Conservation (phyloP, 2,888 invertebrate species). For the Zeuzera pyrina region DNA sequence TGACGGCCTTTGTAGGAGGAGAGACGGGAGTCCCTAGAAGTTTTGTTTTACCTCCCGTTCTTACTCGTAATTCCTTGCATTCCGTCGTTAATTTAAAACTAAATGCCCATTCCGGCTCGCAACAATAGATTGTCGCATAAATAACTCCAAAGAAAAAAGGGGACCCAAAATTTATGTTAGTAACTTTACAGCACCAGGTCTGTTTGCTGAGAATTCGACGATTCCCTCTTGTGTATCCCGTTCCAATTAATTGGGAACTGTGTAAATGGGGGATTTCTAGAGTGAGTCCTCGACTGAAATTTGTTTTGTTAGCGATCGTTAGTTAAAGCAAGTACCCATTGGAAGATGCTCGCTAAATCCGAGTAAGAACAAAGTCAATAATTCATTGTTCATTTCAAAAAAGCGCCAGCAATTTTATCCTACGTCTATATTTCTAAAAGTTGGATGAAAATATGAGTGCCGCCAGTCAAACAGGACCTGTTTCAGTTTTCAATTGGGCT, state of each 20-base stretch:
- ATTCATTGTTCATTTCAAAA: no score
- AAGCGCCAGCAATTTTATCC: no score
- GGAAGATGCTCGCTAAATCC: no score
- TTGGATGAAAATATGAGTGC: no score
- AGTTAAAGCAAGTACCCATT: no score
- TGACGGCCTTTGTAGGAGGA: conserved; percentile 14
- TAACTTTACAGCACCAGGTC: conserved; percentile 7
- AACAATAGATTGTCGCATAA: conserved; percentile 56
- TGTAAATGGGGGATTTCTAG: conserved; percentile 9
- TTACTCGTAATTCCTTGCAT: conserved; percentile 38
- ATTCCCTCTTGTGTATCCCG: conserved; percentile 3
- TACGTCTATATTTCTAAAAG: no score
- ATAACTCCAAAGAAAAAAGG: conserved; percentile 43
- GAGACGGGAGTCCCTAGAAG: conserved; percentile 2
- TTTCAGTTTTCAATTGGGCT: no score
- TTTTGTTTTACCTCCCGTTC: conserved; percentile 2
- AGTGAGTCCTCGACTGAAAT: no score
- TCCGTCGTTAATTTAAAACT: conserved; percentile 60
- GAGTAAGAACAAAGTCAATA: no score
- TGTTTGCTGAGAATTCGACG: conserved; percentile 4
- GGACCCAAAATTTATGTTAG: conserved; percentile 30
- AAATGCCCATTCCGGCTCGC: conserved; percentile 32
- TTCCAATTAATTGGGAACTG: conserved; percentile 8
- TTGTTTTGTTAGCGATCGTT: no score
- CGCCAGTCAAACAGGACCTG: no score